Evolutionary conservation across 1,140 invertebrate species (phyloP), one percentile per base, ranked within the genome.

Genomic region (Mylabris phalerata): DNA sequence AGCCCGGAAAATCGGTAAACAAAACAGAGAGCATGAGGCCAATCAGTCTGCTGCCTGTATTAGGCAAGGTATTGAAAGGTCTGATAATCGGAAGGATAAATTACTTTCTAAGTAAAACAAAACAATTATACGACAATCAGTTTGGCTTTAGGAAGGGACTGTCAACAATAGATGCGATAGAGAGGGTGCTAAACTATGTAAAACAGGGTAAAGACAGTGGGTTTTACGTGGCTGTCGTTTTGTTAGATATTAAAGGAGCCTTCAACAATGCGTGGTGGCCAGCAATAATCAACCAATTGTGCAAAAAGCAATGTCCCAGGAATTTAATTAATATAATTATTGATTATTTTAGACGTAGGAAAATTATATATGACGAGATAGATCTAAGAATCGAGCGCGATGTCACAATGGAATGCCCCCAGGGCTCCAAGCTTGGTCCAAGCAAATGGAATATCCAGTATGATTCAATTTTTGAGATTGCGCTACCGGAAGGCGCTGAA

Each of bases 151-250:
- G 66, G 44, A 6, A 9, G 2, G 44, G 46, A 9, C 58, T 64
- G 41, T 59, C 59, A 13, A 13, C 13, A 13, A 13, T 13, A 13
- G 13, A 13, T 32, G 3, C 84, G 84, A 85, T 84, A 86, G 85
- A 56, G 7, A 4, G 56, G 41, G 59, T 61, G 9, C 26, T 38
- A 2, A 48, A 71, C 32, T 56, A 68, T 42, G 68, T 77, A 0
- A 60, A 57, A 7, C 27, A 10, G 4, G 48, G 56, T 5, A 65
- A 64, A 25, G 68, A 67, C 13, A 49, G 85, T 90, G 85, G 89
- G 86, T 87, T 85, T 88, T 89, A 86, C 86, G 87, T 90, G 86
- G 83, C 85, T 86, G 89, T 86, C 84, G 85, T 86, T 86, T 85
- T 86, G 84, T 83, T 88, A 87, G 89, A 84, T 32, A 32, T 13